Base-by-base conservation (phyloP, 2,797 vertebrate species). In the Oreochromis mossambicus region DNA sequence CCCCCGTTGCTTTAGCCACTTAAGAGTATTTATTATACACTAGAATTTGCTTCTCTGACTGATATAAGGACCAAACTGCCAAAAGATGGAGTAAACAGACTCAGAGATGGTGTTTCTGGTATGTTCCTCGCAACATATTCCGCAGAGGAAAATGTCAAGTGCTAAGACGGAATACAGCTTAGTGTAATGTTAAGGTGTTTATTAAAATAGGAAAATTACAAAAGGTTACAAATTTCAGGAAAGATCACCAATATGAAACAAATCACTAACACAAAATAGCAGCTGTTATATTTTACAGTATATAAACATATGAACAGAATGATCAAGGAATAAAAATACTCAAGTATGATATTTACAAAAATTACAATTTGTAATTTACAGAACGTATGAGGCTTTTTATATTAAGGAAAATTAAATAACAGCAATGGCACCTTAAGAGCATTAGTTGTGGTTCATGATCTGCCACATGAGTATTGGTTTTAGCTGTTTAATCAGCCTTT, bases 181-280 rank as follows among this genome's bases (percentile, higher is more conserved):
- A 83, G 66, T 86, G 24, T 87, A 82, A 91, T 79, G 77, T 87
- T 85, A 83, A 81, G 61, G 83, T 82, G 87, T 95, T 96, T 95
- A 96, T 95, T 96, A 93, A 94, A 94, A 94, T 91, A 89, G 78
- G 82, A 92, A 91, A 93, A 92, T 93, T 92, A 94, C 83, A 93
- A 94, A 90, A 84, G 83, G 83, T 94, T 63, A 94, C 79, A 94
- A 87, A 90, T 88, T 63, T 84, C 4, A 55, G 79, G 88, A 92
- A 83, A 82, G 9, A 13, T 82, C 77, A 89, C 76, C 54, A 68
- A 80, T 90, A 92, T 73, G 87, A 89, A 93, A 91, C 86, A 83
- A 91, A 79, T 83, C 78, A 91, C 79, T 90, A 86, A 88, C 77
- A 87, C 90, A 93, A 95, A 95, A 94, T 95, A 96, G 95, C 95